Conservation (phyloP, 2,888 invertebrate genomes). For the Antitype chi region DNA sequence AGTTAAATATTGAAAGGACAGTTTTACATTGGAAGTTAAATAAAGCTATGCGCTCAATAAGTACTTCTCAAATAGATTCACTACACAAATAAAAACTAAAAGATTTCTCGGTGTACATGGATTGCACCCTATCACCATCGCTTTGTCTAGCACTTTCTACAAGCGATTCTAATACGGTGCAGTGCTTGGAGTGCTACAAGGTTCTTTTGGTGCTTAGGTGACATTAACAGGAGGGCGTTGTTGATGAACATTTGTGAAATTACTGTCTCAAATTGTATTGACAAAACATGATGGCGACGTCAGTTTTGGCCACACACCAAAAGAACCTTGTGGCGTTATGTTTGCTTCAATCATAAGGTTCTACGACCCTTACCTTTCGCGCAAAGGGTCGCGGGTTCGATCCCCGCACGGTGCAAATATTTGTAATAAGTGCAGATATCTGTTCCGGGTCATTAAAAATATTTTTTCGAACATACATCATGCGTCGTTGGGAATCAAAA, state of each 20-base stretch:
- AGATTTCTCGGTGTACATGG: constrained; percentile 11
- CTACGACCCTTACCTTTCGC: background rate
- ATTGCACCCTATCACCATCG: background rate
- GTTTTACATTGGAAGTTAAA: background rate
- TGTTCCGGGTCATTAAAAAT: background rate
- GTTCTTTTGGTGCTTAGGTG: background rate
- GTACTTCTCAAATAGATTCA: constrained; percentile 11
- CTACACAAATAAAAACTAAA: background rate
- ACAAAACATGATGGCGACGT: background rate
- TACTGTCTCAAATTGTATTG: background rate
- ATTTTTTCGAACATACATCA: background rate
- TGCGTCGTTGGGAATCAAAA: constrained; percentile 40
- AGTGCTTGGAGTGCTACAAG: background rate
- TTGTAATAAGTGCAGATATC: constrained; percentile 4
- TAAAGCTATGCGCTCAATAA: background rate
- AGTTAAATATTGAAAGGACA: background rate
- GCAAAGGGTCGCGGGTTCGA: constrained; percentile 41
- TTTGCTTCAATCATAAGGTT: background rate
- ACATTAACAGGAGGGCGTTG: background rate
- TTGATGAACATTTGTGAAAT: background rate
- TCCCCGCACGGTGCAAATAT: constrained; percentile 32
- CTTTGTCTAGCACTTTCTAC: background rate
- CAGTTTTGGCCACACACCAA: background rate
- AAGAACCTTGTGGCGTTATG: background rate
- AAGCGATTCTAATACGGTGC: constrained; percentile 25